Conservation (phyloP, 2,888 invertebrate genomes). For the Sphecodes monilicornis region DNA sequence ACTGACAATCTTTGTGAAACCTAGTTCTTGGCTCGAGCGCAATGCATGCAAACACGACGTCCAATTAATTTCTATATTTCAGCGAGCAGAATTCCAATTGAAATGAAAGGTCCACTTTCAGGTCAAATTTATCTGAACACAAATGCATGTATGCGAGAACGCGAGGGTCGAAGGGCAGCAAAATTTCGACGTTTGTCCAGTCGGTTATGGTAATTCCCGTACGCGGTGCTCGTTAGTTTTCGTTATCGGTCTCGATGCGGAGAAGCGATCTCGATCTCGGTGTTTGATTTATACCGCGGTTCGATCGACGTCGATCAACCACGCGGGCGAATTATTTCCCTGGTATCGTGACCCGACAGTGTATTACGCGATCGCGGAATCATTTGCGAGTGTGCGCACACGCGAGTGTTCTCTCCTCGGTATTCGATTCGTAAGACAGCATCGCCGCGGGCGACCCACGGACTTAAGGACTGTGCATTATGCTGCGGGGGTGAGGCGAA, state of each 20-base stretch:
- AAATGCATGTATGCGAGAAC: too few relatives aligned
- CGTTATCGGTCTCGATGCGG: conserved; percentile 30
- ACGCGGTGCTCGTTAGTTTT: conserved; percentile 49
- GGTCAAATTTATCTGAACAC: too few relatives aligned
- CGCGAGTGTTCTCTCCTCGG: background rate
- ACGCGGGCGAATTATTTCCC: conserved; percentile 27
- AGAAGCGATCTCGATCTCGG: background rate
- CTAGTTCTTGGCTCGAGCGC: too few relatives aligned
- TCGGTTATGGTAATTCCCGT: conserved; percentile 17
- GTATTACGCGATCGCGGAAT: background rate
- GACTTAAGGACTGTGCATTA: too few relatives aligned
- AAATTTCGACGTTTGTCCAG: background rate
- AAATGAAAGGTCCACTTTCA: too few relatives aligned
- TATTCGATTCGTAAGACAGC: background rate
- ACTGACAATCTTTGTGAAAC: too few relatives aligned
- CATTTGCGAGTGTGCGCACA: background rate
- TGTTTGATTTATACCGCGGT: conserved; percentile 4
- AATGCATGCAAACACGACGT: background rate
- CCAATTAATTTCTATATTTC: background rate
- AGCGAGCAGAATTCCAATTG: too few relatives aligned
- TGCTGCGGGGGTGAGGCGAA: too few relatives aligned
- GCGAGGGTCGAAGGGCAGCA: background rate
- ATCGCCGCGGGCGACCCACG: background rate
- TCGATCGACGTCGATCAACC: background rate
- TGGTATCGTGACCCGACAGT: conserved; percentile 18